Conservation (phyloP, 37 sponge, comb jelly and placozoan species). For the Cladorhizidae sp. region DNA sequence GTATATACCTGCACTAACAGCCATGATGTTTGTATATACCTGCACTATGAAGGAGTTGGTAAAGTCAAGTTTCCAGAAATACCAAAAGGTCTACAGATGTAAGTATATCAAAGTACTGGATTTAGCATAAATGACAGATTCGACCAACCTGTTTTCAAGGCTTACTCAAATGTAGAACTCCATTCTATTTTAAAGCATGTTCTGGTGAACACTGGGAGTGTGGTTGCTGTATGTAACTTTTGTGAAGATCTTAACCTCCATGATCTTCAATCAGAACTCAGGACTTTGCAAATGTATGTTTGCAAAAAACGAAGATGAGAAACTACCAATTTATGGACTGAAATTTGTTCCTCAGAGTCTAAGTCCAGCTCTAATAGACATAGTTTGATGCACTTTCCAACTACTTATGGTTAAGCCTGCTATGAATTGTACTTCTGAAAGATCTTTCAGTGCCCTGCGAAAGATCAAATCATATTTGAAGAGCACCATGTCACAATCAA, state of each 20-base stretch:
- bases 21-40: no score
- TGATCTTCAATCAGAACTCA: no score
- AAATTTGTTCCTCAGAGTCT: no score
- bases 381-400: constrained; percentile 66
- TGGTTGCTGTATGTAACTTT: constrained; percentile 34
- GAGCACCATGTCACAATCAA: constrained; percentile 73
- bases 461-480: constrained; percentile 68
- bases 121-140: constrained; percentile 63
- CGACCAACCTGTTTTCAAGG: constrained; percentile 62
- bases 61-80: constrained; percentile 30
- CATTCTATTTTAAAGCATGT: no score
- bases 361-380: constrained; percentile 8
- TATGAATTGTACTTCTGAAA: no score
- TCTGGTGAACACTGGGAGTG: constrained; percentile 44
- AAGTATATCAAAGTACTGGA: constrained; percentile 66
- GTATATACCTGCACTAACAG: no score
- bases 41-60: constrained; percentile 59
- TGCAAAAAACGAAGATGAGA: no score
- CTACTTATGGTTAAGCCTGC: constrained; percentile 74
- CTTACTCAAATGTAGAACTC: constrained; percentile 60
- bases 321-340: no score
- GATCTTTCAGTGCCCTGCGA: constrained; percentile 79
- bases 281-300: no score
- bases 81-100: constrained; percentile 44
- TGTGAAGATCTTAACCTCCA: no score